phyloP scores from a whole-genome alignment of 2,113 vertebrate genomes.

The Xyliphius kryptos region DNA sequence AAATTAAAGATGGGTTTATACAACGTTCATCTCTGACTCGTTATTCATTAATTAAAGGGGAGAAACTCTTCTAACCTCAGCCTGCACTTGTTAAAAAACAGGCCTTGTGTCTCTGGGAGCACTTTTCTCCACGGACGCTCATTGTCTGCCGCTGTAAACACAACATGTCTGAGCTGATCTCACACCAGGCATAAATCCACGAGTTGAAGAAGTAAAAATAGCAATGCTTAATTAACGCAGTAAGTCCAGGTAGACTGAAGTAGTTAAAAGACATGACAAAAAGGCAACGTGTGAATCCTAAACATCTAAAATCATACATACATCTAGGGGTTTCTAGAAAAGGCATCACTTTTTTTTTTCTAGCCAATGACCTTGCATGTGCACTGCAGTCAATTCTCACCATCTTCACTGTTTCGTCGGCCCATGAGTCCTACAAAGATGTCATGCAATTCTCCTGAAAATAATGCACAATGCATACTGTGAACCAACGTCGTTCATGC shows the following conservation, averaged over 20 bases:
- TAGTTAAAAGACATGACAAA: neutral
- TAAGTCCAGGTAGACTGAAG: neutral
- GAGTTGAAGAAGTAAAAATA: neutral
- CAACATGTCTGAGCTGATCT: neutral
- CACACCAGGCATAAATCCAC: neutral
- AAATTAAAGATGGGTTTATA: conserved; percentile 32
- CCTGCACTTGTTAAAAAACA: conserved; percentile 68
- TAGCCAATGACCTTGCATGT: too few species aligned
- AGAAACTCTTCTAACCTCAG: conserved; percentile 52
- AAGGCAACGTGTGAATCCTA: too few species aligned
- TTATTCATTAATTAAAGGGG: neutral
- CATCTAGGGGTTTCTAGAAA: too few species aligned
- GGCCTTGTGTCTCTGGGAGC: conserved; percentile 55
- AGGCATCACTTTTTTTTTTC: too few species aligned
- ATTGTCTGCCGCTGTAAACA: conserved; percentile 52
- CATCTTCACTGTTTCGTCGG: conserved; percentile 70
- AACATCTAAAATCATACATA: too few species aligned
- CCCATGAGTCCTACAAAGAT: conserved; percentile 94
- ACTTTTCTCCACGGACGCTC: conserved; percentile 56
- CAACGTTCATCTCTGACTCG: too few species aligned
- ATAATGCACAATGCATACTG: conserved; percentile 4
- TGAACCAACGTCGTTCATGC: neutral
- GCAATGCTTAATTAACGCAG: neutral
- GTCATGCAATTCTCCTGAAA: conserved; percentile 85
- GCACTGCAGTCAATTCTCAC: conserved; percentile 47